Evolutionary conservation across 2,797 vertebrate genomes (phyloP), one percentile per base, ranked within the genome.

Genomic region (Novumbra hubbsi): DNA sequence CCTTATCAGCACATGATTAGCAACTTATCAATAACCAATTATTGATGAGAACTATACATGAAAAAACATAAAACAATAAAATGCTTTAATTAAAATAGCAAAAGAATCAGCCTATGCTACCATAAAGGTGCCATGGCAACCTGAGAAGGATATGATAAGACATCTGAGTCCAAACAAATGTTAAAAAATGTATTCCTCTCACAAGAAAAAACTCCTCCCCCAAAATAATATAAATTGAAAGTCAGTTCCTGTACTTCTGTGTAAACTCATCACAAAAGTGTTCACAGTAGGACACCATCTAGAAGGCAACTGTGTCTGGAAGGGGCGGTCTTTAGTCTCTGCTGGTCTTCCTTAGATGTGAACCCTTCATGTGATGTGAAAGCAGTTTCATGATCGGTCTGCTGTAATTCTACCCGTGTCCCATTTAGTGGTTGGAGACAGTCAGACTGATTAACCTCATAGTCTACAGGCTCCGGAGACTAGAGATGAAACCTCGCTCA

Each of bases 281-380:
- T 60, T 60, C 32, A 24, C 45, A 66, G 69, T 28, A 69, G 45
- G 8, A 60, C 21, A 21, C 55, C 24, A 21, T 24, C 55, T 60
- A 60, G n/a, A 60, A 11, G 55, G 63, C 83, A 76, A 72, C 66
- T 83, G 78, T 80, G 60, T 88, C 84, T 87, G 79, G 74, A 74
- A 82, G 34, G 38, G 19, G 57, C 52, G 86, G 70, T 57, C 7
- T 82, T 85, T 78, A 63, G 88, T 86, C 90, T 90, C 88, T 87
- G 86, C 87, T 48, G 83, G 88, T 90, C 85, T 87, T 74, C 72
- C 75, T 77, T 74, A 76, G 83, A 41, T 21, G 67, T 73, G 80
- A 80, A 85, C 82, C 81, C 81, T 78, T 81, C 84, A 84, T 73
- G 87, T 80, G 82, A 81, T 83, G 87, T 88, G 86, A 83, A 82